Evolutionary conservation across 2,797 vertebrate species (phyloP), one percentile per base, ranked within the genome.

Genomic region (Apogon hyalosoma): DNA sequence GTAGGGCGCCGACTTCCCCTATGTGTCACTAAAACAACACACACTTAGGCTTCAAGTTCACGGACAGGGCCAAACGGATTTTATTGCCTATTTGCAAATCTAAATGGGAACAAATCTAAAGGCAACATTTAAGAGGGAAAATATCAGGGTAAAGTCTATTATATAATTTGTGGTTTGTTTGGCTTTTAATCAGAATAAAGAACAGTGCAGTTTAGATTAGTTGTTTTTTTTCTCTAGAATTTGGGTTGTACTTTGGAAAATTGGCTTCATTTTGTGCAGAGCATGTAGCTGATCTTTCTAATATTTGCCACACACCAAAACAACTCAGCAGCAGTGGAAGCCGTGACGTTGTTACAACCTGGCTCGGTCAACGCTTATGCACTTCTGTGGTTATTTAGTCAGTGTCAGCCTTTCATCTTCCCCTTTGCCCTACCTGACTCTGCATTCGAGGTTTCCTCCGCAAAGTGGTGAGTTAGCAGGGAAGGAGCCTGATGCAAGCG

Each of bases 401-500:
- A 69, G 62, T 74, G 83, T 87, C 82, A 71, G 80, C 70, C 74
- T 87, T 90, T 85, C 78, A 88, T 75, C 68, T 49, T 75, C 60
- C 66, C 74, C 75, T 88, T 72, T 84, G 60, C 82, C 78, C 82
- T 75, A 79, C 82, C 82, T 87, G 79, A 87, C 87, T 84, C 85
- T 49, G 82, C 87, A 85, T 72, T 83, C 81, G 14, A 53, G 83
- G 79, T 87, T 92, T 90, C 85, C 88, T 84, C 73, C 57, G 43
- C 62, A 83, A 73, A 90, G 80, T 72, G 85, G 82, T 79, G 88
- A 89, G 83, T 87, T 89, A 83, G 87, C 89, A 89, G 67, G 69
- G 61, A 84, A 81, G 74, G 70, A 69, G 75, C 77, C 85, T 85
- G 87, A 80, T 78, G 89, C 90, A 91, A 91, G 91, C 86, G 80